Base-by-base conservation (phyloP, 2,888 invertebrate species). In the Platynereis dumerilii region DNA sequence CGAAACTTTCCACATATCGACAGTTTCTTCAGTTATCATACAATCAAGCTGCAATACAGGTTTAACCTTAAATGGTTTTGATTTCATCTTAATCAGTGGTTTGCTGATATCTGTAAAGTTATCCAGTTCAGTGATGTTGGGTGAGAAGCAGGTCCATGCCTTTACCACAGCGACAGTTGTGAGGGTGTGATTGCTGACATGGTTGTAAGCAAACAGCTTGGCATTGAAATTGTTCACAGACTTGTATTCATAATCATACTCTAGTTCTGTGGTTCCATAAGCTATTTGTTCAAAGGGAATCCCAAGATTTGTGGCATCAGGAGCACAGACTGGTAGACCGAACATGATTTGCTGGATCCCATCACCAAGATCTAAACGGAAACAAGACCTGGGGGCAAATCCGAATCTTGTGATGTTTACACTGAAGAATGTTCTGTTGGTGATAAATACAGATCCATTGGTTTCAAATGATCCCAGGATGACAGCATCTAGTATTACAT, bases 101-200 rank as follows among this genome's bases (percentile, higher is more conserved):
- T 22, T 58, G 10, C n/a, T n/a, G 29, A 28, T 24, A 44, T 58
- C 58, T 17, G 39, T 42, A 20, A 48, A 48, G 48, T 48, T 48
- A 48, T 48, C 48, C 22, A 28, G 44, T 2, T 27, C 24, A 44
- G 39, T 58, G 24, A 58, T 34, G 20, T 58, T 22, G 2, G 58
- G 58, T 5, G 58, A 2, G 3, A 27, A 34, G 58, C 58, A 58
- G 24, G 22, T 28, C 58, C 58, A 58, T 24, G 39, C 58, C 58
- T 27, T 58, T 20, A 58, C 44, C 2, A 15, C n/a, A 15, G 29
- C 58, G 15, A 28, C 24, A 17, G 58, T 58, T 22, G 39, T 44
- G 26, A 44, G 17, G 20, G 58, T 58, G 29, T 58, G 27, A 58
- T 58, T 58, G 29, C 28, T 28, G 24, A 58, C 58, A 28, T 58